phyloP scores from a whole-genome alignment of 1,140 invertebrate species.

The Pogonus chalceus region DNA sequence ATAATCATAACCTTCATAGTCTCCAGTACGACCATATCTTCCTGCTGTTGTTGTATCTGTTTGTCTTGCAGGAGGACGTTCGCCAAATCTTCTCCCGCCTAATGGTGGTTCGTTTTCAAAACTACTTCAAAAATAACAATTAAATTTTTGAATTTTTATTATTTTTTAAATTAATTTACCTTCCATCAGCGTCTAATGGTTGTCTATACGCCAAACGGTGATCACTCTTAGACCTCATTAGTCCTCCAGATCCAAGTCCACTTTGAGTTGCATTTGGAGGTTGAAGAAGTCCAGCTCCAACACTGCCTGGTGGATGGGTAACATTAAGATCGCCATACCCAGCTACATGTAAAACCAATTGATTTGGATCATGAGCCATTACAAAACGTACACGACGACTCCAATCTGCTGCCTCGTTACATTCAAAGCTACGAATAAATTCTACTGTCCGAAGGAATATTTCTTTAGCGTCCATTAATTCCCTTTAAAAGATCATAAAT shows the following conservation, averaged over 20 bases:
- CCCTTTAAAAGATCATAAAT: constrained; percentile 31
- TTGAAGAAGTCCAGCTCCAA: constrained; percentile 32
- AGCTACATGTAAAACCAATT: constrained; percentile 71
- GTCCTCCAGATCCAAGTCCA: constrained; percentile 50
- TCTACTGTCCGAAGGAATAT: constrained; percentile 89
- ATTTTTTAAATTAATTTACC: neutral
- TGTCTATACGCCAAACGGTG: constrained; percentile 64
- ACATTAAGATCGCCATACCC: constrained; percentile 84
- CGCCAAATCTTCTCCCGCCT: constrained; percentile 62
- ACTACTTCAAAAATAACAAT: too few species aligned
- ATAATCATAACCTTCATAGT: constrained; percentile 53
- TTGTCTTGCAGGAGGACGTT: constrained; percentile 42
- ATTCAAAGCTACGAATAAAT: constrained; percentile 87
- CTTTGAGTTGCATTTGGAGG: constrained; percentile 42
- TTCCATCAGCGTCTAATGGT: neutral
- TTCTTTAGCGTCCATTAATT: constrained; percentile 87
- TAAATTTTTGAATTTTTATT: too few species aligned
- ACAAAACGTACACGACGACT: constrained; percentile 72
- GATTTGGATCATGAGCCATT: constrained; percentile 81
- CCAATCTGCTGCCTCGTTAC: constrained; percentile 76
- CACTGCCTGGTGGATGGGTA: constrained; percentile 38
- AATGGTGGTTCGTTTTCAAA: constrained; percentile 51
- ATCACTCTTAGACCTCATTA: constrained; percentile 89
- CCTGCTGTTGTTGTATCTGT: constrained; percentile 38
- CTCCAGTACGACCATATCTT: constrained; percentile 41